These are phyloP conservation scores for Papilio helenus DNA, from an alignment of 1,140 invertebrate genomes.

Conservation along the genomic window DNA sequence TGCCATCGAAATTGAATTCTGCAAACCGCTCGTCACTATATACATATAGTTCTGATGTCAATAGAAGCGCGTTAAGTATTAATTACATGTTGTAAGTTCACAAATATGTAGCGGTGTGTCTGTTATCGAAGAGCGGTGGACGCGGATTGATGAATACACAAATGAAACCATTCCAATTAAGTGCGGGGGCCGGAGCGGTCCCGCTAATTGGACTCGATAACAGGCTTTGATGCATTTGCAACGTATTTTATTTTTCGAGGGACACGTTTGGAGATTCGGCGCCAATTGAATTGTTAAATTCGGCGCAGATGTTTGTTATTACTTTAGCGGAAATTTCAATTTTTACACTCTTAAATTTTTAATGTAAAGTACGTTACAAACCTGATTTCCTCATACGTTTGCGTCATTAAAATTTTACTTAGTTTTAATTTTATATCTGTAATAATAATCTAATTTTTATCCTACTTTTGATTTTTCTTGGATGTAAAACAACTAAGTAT, in stretches of 20 bases:
- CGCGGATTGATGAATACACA: constrained; percentile 56
- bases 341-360: background rate
- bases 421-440: no score
- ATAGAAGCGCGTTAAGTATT: background rate
- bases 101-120: background rate
- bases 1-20: no score
- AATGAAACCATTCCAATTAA: constrained; percentile 59
- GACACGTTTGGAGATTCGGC: constrained; percentile 35
- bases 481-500: no score
- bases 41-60: background rate
- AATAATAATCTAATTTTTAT: no score
- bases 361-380: background rate
- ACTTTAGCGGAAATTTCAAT: background rate
- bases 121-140: constrained; percentile 14
- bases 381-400: background rate
- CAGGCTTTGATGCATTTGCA: constrained; percentile 46
- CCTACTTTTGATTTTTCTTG: no score
- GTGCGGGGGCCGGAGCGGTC: constrained; percentile 46
- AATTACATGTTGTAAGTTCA: constrained; percentile 12
- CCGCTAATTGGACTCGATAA: constrained; percentile 56
- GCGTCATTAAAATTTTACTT: background rate
- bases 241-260: constrained; percentile 46
- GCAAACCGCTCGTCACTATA: no score
- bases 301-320: constrained; percentile 6
- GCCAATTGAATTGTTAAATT: constrained; percentile 37